Conservation (phyloP, 1,140 invertebrate genomes). For the Carposina sasakii region DNA sequence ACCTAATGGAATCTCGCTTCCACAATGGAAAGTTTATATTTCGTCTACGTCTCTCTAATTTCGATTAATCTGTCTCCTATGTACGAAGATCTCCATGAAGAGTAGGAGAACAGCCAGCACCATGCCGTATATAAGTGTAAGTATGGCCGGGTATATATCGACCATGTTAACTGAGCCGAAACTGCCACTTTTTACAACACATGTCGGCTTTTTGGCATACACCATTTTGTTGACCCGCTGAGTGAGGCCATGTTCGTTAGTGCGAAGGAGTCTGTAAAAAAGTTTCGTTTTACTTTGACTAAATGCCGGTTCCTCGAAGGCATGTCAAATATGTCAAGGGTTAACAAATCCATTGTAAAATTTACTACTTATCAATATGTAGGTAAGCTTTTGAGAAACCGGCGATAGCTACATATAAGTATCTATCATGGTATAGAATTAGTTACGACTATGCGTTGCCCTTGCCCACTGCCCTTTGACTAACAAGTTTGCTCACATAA, state of each 20-base stretch:
- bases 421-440: too few relatives aligned
- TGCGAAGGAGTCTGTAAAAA: conserved; percentile 63
- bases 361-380: too few relatives aligned
- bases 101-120: conserved; percentile 35
- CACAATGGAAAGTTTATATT: not conserved
- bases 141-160: conserved; percentile 65
- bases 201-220: conserved; percentile 74
- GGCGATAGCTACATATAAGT: too few relatives aligned
- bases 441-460: too few relatives aligned
- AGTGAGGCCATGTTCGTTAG: conserved; percentile 75
- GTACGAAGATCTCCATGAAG: conserved; percentile 32
- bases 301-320: too few relatives aligned
- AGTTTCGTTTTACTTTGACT: not conserved
- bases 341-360: conserved; percentile 1
- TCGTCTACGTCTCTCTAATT: not conserved
- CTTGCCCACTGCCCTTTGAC: too few relatives aligned
- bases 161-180: conserved; percentile 73
- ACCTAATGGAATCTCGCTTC: not conserved
- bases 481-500: too few relatives aligned
- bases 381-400: too few relatives aligned
- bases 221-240: conserved; percentile 66
- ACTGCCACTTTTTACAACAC: conserved; percentile 54
- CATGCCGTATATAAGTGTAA: conserved; percentile 59
- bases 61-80: conserved; percentile 11
- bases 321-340: too few relatives aligned